These are phyloP conservation scores for Pterocles orientalis DNA, from an alignment of 2,113 vertebrate genomes.

Conservation along the genomic window DNA sequence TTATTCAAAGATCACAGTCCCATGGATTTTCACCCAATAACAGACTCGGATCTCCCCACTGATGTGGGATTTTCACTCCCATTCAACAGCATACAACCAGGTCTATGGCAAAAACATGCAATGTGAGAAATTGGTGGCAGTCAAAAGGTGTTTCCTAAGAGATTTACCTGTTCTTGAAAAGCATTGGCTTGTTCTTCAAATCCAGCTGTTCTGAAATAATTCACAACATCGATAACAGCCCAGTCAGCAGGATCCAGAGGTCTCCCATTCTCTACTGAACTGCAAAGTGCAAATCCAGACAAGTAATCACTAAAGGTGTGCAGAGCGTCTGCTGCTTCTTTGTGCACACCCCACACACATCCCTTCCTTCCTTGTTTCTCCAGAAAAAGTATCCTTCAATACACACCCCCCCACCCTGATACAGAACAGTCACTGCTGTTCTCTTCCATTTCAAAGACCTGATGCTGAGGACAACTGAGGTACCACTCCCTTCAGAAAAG, in stretches of 20 bases:
- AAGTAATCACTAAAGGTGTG: background rate
- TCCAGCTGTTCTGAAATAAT: constrained; percentile 95
- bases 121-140: background rate
- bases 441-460: background rate
- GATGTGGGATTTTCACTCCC: background rate
- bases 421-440: background rate
- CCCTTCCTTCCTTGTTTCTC: background rate
- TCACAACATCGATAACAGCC: constrained; percentile 93
- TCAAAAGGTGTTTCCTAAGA: background rate
- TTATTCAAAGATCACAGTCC: background rate
- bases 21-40: background rate
- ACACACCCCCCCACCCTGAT: too few species aligned
- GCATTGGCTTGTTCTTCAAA: constrained; percentile 95
- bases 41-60: background rate
- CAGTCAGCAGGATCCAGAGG: constrained; percentile 93
- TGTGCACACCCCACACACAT: background rate
- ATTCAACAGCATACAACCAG: background rate
- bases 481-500: background rate
- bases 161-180: constrained; percentile 95
- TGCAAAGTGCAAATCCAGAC: constrained; percentile 69
- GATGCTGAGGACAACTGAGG: background rate
- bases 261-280: constrained; percentile 88
- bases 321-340: background rate
- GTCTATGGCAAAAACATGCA: background rate
- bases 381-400: background rate